These are phyloP conservation scores for Rhyacophila evoluta DNA, from an alignment of 2,888 invertebrate genomes.

Conservation along the genomic window DNA sequence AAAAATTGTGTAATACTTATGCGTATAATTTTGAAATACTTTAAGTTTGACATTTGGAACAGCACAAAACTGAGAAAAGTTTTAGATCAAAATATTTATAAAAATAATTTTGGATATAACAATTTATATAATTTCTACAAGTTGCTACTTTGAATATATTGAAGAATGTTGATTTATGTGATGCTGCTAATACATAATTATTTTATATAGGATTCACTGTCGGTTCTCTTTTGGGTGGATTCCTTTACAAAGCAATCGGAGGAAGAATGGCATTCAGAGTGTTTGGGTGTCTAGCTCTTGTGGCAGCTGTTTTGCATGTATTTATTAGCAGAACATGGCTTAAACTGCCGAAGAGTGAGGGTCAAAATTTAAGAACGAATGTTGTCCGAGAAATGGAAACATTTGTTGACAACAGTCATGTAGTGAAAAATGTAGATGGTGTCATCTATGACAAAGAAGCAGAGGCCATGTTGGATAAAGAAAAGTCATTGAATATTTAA, in stretches of 20 bases:
- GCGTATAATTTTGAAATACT: too few species aligned
- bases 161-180: too few species aligned
- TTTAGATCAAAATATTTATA: too few species aligned
- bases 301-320: conserved; percentile 55
- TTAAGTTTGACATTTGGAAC: too few species aligned
- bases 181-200: too few species aligned
- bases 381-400: neutral
- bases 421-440: neutral
- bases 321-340: conserved; percentile 6
- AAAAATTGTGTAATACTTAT: too few species aligned
- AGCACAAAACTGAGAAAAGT: too few species aligned
- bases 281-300: conserved; percentile 59
- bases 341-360: neutral
- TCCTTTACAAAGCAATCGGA: conserved; percentile 74
- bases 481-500: neutral
- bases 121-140: too few species aligned
- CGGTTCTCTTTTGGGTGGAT: conserved; percentile 81
- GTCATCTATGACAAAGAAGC: neutral
- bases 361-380: neutral
- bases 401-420: neutral
- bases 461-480: neutral
- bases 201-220: conserved; percentile 78
- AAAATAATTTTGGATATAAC: too few species aligned
- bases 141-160: too few species aligned
- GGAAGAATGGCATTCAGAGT: conserved; percentile 66